Evolutionary conservation across 2,888 invertebrate genomes (phyloP).

Genomic region (Penaeus monodon): DNA sequence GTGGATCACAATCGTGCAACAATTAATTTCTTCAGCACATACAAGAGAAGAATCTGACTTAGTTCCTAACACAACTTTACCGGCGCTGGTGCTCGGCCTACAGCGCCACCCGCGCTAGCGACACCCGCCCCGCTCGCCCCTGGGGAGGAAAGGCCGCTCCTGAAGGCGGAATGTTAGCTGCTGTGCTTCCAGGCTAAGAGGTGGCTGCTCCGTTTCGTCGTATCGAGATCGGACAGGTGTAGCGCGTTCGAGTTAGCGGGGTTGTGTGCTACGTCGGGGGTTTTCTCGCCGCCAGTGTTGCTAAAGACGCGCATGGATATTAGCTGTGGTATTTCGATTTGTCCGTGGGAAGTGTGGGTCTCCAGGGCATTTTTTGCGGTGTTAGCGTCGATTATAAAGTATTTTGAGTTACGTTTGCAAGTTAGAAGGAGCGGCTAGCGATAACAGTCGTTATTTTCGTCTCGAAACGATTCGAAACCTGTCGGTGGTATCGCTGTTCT

Average conservation of each 20-base stretch:
- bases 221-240: constrained; percentile 24
- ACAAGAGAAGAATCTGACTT: constrained; percentile 22
- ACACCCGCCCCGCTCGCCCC: background rate
- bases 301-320: background rate
- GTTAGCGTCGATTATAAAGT: background rate
- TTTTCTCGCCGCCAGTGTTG: constrained; percentile 9
- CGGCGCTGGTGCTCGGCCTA: background rate
- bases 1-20: background rate
- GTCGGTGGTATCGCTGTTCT: constrained; percentile 21
- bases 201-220: too few relatives aligned
- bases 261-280: constrained; percentile 21
- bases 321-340: background rate
- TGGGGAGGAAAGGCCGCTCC: too few relatives aligned
- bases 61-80: constrained; percentile 36
- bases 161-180: too few relatives aligned
- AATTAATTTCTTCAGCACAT: constrained; percentile 10
- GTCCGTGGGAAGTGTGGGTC: background rate
- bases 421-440: background rate
- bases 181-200: too few relatives aligned
- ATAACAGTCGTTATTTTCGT: too few relatives aligned
- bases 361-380: background rate
- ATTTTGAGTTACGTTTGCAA: background rate
- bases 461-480: background rate
- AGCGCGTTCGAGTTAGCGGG: constrained; percentile 17
- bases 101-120: constrained; percentile 1